A percentile compares a stretch with the other conserved stretches of the same genome.
Evolutionary conservation across 1,140 invertebrate species (phyloP).

Genomic region (Dryas iulia): DNA sequence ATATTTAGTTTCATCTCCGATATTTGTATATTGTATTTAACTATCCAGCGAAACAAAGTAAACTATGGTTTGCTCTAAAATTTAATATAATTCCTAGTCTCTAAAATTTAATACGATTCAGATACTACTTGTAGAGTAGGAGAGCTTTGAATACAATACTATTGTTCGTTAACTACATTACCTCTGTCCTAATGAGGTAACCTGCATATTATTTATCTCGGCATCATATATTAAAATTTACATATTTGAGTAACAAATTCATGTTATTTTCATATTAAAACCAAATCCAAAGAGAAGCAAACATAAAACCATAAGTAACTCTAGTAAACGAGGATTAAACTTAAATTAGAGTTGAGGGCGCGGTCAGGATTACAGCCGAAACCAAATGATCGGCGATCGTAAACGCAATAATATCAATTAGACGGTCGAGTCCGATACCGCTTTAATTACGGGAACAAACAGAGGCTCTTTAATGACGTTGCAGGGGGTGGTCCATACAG

Average conservation of each 20-base stretch:
- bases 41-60: too few species aligned
- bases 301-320: constrained; percentile 61
- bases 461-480: constrained; percentile 72
- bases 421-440: constrained; percentile 67
- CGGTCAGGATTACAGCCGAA: constrained; percentile 68
- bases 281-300: neutral
- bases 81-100: too few species aligned
- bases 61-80: too few species aligned
- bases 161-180: too few species aligned
- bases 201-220: too few species aligned
- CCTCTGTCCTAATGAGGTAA: too few species aligned
- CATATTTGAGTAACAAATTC: neutral
- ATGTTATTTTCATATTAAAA: neutral
- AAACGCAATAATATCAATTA: constrained; percentile 79
- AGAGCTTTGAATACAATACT: too few species aligned
- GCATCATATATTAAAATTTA: too few species aligned
- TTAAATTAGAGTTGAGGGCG: constrained; percentile 67
- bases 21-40: neutral
- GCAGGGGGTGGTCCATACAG: constrained; percentile 58
- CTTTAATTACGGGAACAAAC: constrained; percentile 79
- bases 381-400: constrained; percentile 72
- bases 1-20: neutral
- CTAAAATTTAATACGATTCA: too few species aligned
- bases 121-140: too few species aligned
- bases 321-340: constrained; percentile 74